These are phyloP conservation scores for Artemia sinica DNA, from an alignment of 2,888 invertebrate genomes.

Conservation along the genomic window DNA sequence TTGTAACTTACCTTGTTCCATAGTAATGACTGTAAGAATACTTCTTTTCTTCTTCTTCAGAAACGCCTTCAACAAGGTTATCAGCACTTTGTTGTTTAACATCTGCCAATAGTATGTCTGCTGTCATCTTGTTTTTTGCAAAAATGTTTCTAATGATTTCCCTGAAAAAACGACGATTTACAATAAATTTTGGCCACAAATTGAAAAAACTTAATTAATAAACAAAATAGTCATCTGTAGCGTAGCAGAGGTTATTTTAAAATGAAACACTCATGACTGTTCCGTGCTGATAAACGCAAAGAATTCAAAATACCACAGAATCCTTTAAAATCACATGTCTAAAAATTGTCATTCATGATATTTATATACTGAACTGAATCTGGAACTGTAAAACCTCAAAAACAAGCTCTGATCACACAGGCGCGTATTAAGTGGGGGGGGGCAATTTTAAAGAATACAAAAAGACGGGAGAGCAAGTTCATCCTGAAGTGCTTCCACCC, in stretches of 20 bases:
- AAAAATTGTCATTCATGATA: too few relatives aligned
- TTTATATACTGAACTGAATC: too few relatives aligned
- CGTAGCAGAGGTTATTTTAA: too few relatives aligned
- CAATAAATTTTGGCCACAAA: not conserved
- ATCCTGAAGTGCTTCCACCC: too few relatives aligned
- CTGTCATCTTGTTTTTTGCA: constrained; percentile 41
- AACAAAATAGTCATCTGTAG: too few relatives aligned
- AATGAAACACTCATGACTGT: not conserved
- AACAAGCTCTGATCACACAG: too few relatives aligned
- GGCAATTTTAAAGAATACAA: too few relatives aligned
- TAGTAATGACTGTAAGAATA: constrained; percentile 31
- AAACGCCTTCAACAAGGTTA: constrained; percentile 41
- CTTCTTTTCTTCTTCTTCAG: constrained; percentile 37
- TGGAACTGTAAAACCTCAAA: too few relatives aligned
- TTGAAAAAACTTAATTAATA: not conserved
- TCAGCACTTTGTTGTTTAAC: constrained; percentile 42
- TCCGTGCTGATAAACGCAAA: not conserved
- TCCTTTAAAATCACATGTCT: too few relatives aligned
- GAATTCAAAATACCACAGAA: too few relatives aligned
- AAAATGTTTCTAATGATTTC: constrained; percentile 31
- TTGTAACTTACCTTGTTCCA: constrained; percentile 26
- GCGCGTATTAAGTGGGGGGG: too few relatives aligned
- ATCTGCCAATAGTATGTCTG: constrained; percentile 50
- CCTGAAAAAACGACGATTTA: constrained; percentile 25
- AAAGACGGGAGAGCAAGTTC: too few relatives aligned